Percentiles rank a stretch among this genome's conserved stretches.
Evolutionary conservation across 2,888 invertebrate genomes (phyloP).

Genomic region (Prosopocoilus inquinatus): DNA sequence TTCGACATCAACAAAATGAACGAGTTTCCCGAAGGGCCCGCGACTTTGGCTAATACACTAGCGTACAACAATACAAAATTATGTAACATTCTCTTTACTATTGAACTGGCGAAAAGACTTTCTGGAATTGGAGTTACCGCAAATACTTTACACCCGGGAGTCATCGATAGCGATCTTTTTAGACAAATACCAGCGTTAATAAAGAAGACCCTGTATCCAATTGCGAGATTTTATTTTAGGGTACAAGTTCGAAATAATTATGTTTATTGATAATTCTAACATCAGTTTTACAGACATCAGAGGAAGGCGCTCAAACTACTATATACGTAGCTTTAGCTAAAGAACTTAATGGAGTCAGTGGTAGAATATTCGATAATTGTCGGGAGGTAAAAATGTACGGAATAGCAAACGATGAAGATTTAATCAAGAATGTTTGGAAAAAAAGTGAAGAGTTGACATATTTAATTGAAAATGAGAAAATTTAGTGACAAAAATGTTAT

Average conservation of each 20-base stretch:
- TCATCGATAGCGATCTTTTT: slow-evolving; percentile 17
- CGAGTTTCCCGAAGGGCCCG: slow-evolving; percentile 1
- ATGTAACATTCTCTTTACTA: slow-evolving; percentile 34
- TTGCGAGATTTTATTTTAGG: neutral
- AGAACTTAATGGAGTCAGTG: slow-evolving; percentile 65
- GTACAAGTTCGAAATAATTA: neutral
- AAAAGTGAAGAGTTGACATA: slow-evolving; percentile 72
- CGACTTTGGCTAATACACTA: neutral
- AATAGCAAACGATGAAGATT: slow-evolving; percentile 36
- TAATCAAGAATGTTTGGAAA: slow-evolving; percentile 80
- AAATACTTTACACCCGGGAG: slow-evolving; percentile 39
- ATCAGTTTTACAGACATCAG: slow-evolving; percentile 55
- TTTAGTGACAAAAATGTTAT: neutral
- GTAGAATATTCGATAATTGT: slow-evolving; percentile 81
- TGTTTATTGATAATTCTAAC: neutral
- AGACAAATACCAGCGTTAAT: neutral
- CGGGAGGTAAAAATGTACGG: slow-evolving; percentile 35
- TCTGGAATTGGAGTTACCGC: slow-evolving; percentile 29
- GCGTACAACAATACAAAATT: slow-evolving; percentile 30
- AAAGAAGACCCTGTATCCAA: neutral
- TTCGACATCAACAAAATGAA: slow-evolving; percentile 4
- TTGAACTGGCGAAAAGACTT: slow-evolving; percentile 31
- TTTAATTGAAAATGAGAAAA: slow-evolving; percentile 61
- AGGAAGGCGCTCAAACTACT: slow-evolving; percentile 78
- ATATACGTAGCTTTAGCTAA: slow-evolving; percentile 75